phyloP scores from a whole-genome alignment of 2,888 invertebrate species.

The Bruchidius siliquastri region DNA sequence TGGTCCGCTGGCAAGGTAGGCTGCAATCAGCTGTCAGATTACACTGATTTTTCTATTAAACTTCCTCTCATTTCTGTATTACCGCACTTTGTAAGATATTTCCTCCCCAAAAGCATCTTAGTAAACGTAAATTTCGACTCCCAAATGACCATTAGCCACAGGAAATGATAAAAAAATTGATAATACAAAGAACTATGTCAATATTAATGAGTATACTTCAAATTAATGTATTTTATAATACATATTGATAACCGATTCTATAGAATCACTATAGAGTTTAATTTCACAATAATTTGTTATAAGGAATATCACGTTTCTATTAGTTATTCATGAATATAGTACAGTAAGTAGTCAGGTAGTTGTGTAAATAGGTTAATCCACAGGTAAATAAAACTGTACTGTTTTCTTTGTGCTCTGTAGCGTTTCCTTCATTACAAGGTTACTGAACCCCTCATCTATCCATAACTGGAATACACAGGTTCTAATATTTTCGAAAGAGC shows the following conservation, averaged over 20 bases:
- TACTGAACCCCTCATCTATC: neutral
- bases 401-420: neutral
- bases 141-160: neutral
- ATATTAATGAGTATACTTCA: neutral
- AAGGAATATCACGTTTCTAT: neutral
- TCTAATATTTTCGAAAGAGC: too few species aligned
- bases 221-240: neutral
- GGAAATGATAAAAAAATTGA: neutral
- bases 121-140: neutral
- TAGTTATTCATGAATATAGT: too few species aligned
- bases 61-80: slow-evolving; percentile 1
- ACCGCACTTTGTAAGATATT: neutral
- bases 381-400: neutral
- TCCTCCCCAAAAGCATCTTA: neutral
- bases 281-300: neutral
- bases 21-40: slow-evolving; percentile 41
- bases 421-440: neutral
- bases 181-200: neutral
- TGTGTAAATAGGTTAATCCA: neutral
- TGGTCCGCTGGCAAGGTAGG: slow-evolving; percentile 89
- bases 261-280: neutral
- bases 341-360: neutral
- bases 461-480: neutral
- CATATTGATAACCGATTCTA: neutral
- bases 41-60: slow-evolving; percentile 14